Base-by-base conservation (phyloP, 2,888 invertebrate genomes). In the Laothoe populi region DNA sequence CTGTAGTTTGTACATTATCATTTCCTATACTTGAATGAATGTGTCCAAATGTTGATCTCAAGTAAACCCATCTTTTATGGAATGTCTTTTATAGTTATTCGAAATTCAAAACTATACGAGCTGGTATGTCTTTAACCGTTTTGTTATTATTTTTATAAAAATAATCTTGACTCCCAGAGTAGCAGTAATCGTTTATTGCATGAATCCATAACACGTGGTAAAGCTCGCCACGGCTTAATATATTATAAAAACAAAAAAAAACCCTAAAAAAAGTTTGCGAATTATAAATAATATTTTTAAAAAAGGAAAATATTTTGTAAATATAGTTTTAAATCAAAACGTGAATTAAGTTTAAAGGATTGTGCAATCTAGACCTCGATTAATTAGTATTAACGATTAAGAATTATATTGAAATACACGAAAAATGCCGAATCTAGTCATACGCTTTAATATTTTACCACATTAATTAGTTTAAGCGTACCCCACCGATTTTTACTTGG, bases 241-340 rank as follows among this genome's bases (percentile, higher is more conserved):
- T 77, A 78, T 68, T 74, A 71, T 73, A 74, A 74, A 74, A 62
- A 65, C 59, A 73, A 72, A 72, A 73, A 67, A 60, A 62, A 60
- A 63, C 57, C 65, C 67, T 71, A 73, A 71, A 74, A 77, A 79
- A 80, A 83, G 72, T 76, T 86, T 82, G 86, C 84, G 80, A 82
- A 81, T 81, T 85, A 87, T 84, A 84, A 87, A 87, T 87, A 84
- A 87, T 90, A 89, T 89, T 88, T 88, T 87, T 84, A 89, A 92
- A 89, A 82, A 53, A 53, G 53, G 16, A 31, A 46, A 74, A 86
- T 86, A 89, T 89, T 87, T 86, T 92, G 92, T 92, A 91, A 85
- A 92, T 91, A 91, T 91, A 90, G 86, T 68, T 70, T 73, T 79
- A 79, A 68, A 74, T 45, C 70, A 70, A 71, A 66, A 74, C 66